A percentile compares a stretch with the other conserved stretches of the same genome.
Evolutionary conservation across 1,140 invertebrate genomes (phyloP).

Genomic region (Ips nitidus): DNA sequence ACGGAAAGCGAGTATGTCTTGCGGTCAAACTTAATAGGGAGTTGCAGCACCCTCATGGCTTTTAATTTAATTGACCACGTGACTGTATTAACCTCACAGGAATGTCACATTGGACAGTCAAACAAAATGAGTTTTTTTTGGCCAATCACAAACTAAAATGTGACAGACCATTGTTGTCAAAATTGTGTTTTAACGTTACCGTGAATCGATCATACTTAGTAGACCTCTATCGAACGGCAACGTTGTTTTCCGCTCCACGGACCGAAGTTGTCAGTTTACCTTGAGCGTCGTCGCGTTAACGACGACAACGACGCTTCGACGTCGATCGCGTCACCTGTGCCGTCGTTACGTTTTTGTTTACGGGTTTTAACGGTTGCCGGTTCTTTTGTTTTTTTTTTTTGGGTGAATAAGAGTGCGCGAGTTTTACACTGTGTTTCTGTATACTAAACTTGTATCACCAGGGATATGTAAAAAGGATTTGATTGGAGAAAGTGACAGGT

Average conservation of each 20-base stretch:
- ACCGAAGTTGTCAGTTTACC: conserved; percentile 14
- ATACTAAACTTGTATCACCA: neutral
- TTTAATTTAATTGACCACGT: too few relatives aligned
- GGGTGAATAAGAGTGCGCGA: neutral
- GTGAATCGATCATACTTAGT: too few relatives aligned
- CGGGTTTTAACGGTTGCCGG: conserved; percentile 6
- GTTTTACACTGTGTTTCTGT: neutral
- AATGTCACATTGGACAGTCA: too few relatives aligned
- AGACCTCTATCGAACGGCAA: too few relatives aligned
- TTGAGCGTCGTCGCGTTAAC: conserved; percentile 8
- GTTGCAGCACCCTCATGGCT: too few relatives aligned
- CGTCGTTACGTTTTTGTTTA: conserved; percentile 3
- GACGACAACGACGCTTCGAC: conserved; percentile 1
- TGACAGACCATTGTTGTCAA: too few relatives aligned
- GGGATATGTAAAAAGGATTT: neutral
- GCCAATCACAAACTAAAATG: too few relatives aligned
- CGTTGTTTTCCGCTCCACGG: conserved; percentile 13
- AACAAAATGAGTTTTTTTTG: too few relatives aligned
- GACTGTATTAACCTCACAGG: too few relatives aligned
- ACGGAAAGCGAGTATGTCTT: too few relatives aligned
- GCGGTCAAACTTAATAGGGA: too few relatives aligned
- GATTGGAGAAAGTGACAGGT: conserved; percentile 8
- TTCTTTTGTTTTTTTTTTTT: conserved; percentile 1
- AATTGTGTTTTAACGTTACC: too few relatives aligned
- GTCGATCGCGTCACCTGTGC: conserved; percentile 10